Percentiles rank a stretch among this genome's conserved stretches.
Evolutionary conservation across 2,113 vertebrate genomes (phyloP).

Genomic region (Limanda limanda): DNA sequence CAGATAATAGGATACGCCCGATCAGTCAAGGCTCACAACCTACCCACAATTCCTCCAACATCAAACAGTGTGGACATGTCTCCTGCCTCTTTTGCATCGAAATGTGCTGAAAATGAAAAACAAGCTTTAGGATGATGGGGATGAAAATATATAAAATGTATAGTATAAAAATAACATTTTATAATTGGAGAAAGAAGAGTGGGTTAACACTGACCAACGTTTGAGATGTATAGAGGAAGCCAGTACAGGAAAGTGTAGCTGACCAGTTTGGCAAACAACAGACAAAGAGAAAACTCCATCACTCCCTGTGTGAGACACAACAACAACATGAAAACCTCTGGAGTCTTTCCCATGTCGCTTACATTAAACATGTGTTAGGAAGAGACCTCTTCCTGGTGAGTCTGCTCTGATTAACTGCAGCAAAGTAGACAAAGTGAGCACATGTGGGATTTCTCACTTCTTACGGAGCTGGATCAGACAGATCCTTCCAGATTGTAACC

Average conservation of each 20-base stretch:
- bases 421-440: neutral
- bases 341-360: neutral
- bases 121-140: neutral
- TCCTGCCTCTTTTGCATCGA: constrained; percentile 90
- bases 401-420: neutral
- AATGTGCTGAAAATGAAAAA: constrained; percentile 85
- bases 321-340: neutral
- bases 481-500: too few relatives aligned
- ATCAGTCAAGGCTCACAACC: neutral
- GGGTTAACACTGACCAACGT: constrained; percentile 87
- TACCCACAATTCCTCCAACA: constrained; percentile 95
- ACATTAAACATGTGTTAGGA: neutral
- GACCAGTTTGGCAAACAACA: constrained; percentile 97
- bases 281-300: constrained; percentile 94
- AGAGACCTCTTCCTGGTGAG: neutral
- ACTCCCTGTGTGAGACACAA: constrained; percentile 85
- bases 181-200: neutral
- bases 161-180: neutral
- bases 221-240: constrained; percentile 96
- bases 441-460: too few relatives aligned
- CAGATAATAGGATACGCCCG: neutral
- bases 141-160: too few relatives aligned
- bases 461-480: too few relatives aligned
- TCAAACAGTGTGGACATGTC: constrained; percentile 97
- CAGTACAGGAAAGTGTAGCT: constrained; percentile 99